These are phyloP conservation scores for Scylla paramamosain DNA, from an alignment of 1,140 invertebrate species.

Conservation along the genomic window DNA sequence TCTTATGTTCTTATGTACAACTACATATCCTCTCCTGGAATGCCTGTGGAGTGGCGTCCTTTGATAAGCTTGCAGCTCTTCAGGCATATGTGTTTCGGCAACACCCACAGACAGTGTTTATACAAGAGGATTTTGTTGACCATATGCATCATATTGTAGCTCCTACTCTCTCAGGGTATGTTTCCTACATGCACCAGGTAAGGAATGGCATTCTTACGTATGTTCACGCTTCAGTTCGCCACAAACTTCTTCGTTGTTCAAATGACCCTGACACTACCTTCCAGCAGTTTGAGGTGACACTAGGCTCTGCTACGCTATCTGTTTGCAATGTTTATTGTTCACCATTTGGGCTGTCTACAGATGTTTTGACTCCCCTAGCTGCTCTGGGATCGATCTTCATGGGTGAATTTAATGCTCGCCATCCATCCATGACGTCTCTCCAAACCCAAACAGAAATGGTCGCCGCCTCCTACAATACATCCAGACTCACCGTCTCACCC, in stretches of 20 bases:
- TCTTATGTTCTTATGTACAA: too few relatives aligned
- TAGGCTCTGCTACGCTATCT: neutral
- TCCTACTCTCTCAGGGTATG: neutral
- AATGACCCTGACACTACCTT: slow-evolving; percentile 28
- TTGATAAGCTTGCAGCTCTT: too few relatives aligned
- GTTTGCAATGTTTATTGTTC: slow-evolving; percentile 40
- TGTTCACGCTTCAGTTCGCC: neutral
- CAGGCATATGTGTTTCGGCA: neutral
- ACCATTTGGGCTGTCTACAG: neutral
- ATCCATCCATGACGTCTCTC: slow-evolving; percentile 1
- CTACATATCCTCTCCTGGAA: neutral
- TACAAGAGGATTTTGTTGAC: slow-evolving; percentile 50
- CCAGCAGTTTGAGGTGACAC: slow-evolving; percentile 40
- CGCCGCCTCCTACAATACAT: slow-evolving; percentile 26
- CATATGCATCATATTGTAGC: neutral
- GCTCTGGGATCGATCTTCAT: slow-evolving; percentile 43
- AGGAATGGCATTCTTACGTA: neutral
- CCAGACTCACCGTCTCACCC: neutral
- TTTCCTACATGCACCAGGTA: neutral
- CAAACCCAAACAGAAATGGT: slow-evolving; percentile 24
- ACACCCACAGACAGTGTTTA: neutral
- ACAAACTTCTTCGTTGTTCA: slow-evolving; percentile 21
- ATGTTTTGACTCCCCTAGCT: neutral
- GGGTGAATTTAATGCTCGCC: slow-evolving; percentile 50
- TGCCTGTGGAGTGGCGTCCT: neutral